These are phyloP conservation scores for Pontoporia blainvillei DNA, from an alignment of 2,113 vertebrate genomes.

Conservation along the genomic window DNA sequence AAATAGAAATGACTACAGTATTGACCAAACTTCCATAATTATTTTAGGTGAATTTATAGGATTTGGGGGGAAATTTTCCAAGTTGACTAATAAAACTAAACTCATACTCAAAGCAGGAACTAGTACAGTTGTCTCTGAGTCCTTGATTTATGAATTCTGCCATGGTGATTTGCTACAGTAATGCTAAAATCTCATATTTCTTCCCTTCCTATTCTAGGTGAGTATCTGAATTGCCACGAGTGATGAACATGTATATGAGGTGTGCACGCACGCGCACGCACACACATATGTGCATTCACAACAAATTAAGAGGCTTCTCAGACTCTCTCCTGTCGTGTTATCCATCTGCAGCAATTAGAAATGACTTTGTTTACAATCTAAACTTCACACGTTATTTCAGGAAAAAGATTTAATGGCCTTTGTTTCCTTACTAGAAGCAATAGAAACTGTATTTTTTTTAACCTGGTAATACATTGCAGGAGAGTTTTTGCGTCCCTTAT, in stretches of 20 bases:
- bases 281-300: neutral
- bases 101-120: neutral
- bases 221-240: neutral
- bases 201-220: neutral
- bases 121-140: neutral
- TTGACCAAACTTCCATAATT: neutral
- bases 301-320: neutral
- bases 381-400: neutral
- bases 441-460: neutral
- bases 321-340: neutral
- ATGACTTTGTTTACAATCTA: neutral
- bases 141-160: neutral
- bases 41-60: neutral
- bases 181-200: neutral
- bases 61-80: neutral
- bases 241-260: neutral
- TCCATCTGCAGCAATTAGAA: conserved; percentile 27
- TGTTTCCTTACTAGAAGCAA: neutral
- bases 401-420: neutral
- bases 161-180: neutral
- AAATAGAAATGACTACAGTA: neutral
- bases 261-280: neutral
- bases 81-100: conserved; percentile 26
- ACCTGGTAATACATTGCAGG: neutral
- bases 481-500: neutral